phyloP scores from a whole-genome alignment of 2,113 vertebrate species.

The Rhagologus leucostigma region DNA sequence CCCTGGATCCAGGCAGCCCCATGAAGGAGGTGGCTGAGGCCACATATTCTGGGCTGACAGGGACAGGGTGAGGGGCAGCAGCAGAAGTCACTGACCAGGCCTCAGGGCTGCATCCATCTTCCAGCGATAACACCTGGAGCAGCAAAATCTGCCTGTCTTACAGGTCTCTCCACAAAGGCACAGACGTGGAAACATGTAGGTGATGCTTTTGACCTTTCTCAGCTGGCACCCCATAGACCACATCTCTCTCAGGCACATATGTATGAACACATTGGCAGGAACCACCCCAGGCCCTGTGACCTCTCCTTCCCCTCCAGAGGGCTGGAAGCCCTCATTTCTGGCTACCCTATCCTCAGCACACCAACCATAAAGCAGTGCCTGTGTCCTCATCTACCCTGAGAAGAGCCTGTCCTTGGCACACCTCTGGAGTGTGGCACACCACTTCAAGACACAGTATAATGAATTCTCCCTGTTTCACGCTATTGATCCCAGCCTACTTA shows the following conservation, averaged over 20 bases:
- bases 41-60: too few species aligned
- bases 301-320: neutral
- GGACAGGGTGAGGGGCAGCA: accelerated
- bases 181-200: accelerated
- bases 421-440: neutral
- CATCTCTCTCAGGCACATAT: neutral
- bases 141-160: neutral
- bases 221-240: accelerated
- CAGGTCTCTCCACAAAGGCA: neutral
- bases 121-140: neutral
- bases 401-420: neutral
- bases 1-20: accelerated
- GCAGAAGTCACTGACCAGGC: neutral
- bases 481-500: neutral
- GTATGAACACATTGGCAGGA: neutral
- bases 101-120: neutral
- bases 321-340: accelerated
- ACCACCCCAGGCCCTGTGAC: accelerated
- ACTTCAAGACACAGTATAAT: neutral
- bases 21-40: accelerated
- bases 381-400: neutral
- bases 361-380: neutral
- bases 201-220: neutral
- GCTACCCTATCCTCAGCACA: accelerated
- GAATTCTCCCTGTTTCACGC: neutral